Conservation (phyloP, 2,797 vertebrate genomes). For the Dipus sagitta region DNA sequence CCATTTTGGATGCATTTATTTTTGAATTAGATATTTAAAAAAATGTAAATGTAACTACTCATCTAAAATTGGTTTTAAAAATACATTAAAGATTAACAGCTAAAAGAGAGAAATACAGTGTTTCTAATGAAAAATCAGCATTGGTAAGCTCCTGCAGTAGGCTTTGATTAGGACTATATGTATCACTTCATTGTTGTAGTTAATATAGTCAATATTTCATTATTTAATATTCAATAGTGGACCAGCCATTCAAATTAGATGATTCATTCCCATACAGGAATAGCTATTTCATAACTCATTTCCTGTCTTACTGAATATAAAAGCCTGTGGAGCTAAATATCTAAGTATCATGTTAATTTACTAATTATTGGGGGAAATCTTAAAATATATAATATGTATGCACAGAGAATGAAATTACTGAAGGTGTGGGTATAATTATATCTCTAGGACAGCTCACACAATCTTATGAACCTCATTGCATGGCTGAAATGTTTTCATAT, state of each 20-base stretch:
- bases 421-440: background rate
- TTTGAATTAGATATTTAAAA: conserved; percentile 36
- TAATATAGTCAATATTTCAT: background rate
- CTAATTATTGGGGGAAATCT: background rate
- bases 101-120: conserved; percentile 10
- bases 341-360: conserved; percentile 13
- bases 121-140: conserved; percentile 15
- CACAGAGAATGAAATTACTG: background rate
- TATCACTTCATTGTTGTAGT: background rate
- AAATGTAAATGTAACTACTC: background rate
- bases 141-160: background rate
- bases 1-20: conserved; percentile 3
- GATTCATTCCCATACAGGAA: background rate
- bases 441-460: background rate
- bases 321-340: background rate
- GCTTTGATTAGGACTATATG: background rate
- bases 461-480: background rate
- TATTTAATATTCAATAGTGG: conserved; percentile 20
- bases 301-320: background rate
- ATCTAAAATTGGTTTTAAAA: background rate
- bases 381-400: conserved; percentile 12
- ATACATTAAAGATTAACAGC: background rate
- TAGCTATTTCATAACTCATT: conserved; percentile 27
- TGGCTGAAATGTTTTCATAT: background rate
- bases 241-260: conserved; percentile 6